These are phyloP conservation scores for Zygogramma bicolorata DNA, from an alignment of 2,888 invertebrate genomes.

Conservation along the genomic window DNA sequence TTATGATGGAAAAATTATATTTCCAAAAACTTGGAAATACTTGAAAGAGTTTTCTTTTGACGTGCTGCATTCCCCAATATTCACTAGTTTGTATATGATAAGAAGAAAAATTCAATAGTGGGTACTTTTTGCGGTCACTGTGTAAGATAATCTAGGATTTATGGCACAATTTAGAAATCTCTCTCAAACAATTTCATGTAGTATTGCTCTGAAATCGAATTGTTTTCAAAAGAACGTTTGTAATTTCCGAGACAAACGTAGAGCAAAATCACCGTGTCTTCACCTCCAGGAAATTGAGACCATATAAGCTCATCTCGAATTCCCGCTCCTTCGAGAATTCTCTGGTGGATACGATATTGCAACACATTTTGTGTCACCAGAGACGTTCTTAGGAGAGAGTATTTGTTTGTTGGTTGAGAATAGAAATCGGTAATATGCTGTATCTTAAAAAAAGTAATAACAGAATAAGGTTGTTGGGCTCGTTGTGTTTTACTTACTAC, in stretches of 20 bases:
- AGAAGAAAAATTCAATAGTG: no score
- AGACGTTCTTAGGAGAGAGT: background rate
- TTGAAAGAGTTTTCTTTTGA: no score
- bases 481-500: no score
- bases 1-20: no score
- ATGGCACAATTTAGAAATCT: background rate
- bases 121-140: no score
- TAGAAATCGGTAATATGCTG: background rate
- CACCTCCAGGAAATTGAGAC: slow-evolving; percentile 19
- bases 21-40: no score
- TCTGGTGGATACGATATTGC: background rate
- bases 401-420: background rate
- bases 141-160: background rate
- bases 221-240: background rate
- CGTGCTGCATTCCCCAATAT: no score
- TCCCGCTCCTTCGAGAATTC: background rate
- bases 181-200: background rate
- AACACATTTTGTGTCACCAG: background rate
- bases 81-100: no score
- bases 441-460: background rate
- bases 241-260: slow-evolving; percentile 21
- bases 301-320: slow-evolving; percentile 15
- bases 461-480: background rate
- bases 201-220: background rate
- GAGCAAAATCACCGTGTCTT: slow-evolving; percentile 11